Conservation (phyloP, 1,140 invertebrate species). For the Calephelis virginiensis region DNA sequence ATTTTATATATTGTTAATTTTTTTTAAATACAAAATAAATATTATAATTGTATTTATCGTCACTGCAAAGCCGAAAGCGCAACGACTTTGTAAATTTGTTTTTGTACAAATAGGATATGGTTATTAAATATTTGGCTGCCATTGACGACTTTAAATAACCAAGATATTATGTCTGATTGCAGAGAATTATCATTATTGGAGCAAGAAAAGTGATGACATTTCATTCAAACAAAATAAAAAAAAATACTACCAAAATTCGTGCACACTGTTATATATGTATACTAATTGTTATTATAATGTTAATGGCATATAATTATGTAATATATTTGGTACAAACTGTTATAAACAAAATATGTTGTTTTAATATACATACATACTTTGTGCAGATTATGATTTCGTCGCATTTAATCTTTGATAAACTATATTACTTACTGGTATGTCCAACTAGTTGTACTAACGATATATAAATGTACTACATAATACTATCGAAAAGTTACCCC, state of each 20-base stretch:
- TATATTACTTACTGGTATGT: background rate
- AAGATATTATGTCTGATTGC: too few relatives aligned
- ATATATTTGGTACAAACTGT: constrained; percentile 21
- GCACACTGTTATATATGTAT: constrained; percentile 11
- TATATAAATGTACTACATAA: too few relatives aligned
- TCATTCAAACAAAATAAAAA: too few relatives aligned
- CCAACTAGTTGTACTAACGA: too few relatives aligned
- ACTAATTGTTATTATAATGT: constrained; percentile 14
- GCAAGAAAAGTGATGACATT: too few relatives aligned
- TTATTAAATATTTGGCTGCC: too few relatives aligned
- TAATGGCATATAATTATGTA: constrained; percentile 1
- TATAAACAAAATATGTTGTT: constrained; percentile 3
- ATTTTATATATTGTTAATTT: constrained; percentile 1
- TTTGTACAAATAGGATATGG: too few relatives aligned
- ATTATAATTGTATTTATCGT: background rate
- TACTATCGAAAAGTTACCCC: too few relatives aligned
- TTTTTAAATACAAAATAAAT: background rate
- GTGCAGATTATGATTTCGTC: background rate
- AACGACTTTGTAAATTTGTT: too few relatives aligned
- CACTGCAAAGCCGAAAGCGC: background rate
- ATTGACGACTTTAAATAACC: too few relatives aligned
- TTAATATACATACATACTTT: background rate
- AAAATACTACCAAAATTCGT: background rate
- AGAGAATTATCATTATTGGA: too few relatives aligned
- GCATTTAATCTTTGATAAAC: constrained; percentile 5